phyloP scores from a whole-genome alignment of 2,888 invertebrate genomes.

The Orchesella flavescens region DNA sequence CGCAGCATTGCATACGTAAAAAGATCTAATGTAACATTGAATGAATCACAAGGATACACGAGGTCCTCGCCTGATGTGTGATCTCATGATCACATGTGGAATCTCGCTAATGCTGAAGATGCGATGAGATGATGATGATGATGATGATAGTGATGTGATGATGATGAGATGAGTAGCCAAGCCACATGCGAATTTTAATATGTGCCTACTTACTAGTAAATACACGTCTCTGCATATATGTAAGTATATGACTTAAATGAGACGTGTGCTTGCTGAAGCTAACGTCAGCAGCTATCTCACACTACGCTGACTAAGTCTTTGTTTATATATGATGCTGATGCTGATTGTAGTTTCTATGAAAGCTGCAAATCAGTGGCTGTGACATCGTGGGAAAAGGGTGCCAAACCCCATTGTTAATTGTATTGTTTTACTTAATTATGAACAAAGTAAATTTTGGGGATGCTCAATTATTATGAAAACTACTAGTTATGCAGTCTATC shows the following conservation, averaged over 20 bases:
- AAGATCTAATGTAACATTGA: constrained; percentile 39
- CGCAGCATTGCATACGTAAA: constrained; percentile 12
- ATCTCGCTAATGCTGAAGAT: not conserved
- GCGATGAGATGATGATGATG: not conserved
- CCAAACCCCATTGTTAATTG: not conserved
- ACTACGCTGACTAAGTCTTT: constrained; percentile 4
- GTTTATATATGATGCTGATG: constrained; percentile 7
- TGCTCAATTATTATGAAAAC: not conserved
- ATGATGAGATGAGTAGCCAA: constrained; percentile 2
- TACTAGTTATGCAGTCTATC: not conserved
- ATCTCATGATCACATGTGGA: constrained; percentile 46
- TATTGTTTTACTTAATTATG: not conserved
- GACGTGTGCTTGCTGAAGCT: not conserved
- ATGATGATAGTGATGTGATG: constrained; percentile 18
- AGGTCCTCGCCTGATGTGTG: constrained; percentile 55
- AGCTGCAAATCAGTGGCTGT: not conserved
- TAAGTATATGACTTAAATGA: not conserved
- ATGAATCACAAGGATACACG: constrained; percentile 54
- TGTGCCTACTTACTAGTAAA: no score
- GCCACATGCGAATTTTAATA: no score
- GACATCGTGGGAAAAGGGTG: constrained; percentile 1
- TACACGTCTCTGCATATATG: not conserved
- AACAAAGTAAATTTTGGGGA: not conserved
- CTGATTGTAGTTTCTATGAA: not conserved
- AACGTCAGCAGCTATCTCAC: no score